These are phyloP conservation scores for Copsychus sechellarum DNA, from an alignment of 2,113 vertebrate species.

Conservation along the genomic window DNA sequence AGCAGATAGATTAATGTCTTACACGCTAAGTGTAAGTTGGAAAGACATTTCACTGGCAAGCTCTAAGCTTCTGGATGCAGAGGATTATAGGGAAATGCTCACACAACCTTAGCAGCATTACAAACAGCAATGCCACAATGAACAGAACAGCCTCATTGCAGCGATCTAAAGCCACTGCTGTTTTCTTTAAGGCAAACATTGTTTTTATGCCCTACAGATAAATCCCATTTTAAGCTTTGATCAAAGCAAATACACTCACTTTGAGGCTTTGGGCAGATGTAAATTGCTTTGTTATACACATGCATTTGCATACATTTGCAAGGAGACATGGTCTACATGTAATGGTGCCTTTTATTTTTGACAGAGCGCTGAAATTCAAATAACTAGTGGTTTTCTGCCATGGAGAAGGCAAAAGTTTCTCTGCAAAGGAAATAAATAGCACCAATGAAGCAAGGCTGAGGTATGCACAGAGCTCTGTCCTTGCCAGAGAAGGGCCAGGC, in stretches of 20 bases:
- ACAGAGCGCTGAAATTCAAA: conserved; percentile 4
- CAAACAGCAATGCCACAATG: conserved; percentile 31
- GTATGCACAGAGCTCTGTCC: rapidly evolving
- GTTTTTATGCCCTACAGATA: conserved; percentile 76
- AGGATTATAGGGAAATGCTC: conserved; percentile 49
- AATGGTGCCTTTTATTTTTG: conserved; percentile 45
- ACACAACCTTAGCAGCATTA: conserved; percentile 15
- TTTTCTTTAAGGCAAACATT: conserved; percentile 70
- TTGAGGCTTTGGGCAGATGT: conserved; percentile 75
- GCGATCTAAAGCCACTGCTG: conserved; percentile 56
- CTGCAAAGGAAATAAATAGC: not conserved
- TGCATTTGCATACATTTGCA: conserved; percentile 79
- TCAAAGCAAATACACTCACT: conserved; percentile 77
- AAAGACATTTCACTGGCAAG: conserved; percentile 18
- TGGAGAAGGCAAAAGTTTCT: not conserved
- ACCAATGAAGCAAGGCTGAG: not conserved
- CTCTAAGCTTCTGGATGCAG: conserved; percentile 22
- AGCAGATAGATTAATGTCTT: conserved; percentile 16
- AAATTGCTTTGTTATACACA: conserved; percentile 75
- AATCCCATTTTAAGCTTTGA: conserved; percentile 78
- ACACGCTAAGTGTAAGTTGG: not conserved
- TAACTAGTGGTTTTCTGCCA: not conserved
- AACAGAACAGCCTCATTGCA: conserved; percentile 30
- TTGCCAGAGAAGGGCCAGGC: not conserved
- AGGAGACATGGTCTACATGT: conserved; percentile 43